phyloP scores from a whole-genome alignment of 2,888 invertebrate species.

The Biston stratarius region DNA sequence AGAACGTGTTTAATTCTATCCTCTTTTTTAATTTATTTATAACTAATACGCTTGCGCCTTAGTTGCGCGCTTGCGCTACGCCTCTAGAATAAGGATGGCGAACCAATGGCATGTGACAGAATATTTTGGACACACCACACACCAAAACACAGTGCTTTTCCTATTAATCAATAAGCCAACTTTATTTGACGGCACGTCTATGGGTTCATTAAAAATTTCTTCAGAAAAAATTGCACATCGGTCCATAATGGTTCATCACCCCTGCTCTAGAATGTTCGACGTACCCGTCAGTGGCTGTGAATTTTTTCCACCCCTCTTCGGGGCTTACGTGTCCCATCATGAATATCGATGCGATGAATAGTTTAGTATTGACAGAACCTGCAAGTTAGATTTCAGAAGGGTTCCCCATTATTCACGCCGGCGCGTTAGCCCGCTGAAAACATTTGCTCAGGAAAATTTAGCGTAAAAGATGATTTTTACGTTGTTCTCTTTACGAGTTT shows the following conservation, averaged over 20 bases:
- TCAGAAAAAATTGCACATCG: no score
- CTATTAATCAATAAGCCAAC: no score
- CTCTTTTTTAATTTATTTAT: no score
- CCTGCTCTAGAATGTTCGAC: not conserved
- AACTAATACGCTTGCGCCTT: no score
- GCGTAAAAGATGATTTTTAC: slow-evolving; percentile 27
- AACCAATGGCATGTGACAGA: no score
- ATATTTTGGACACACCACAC: no score
- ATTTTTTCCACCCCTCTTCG: slow-evolving; percentile 18
- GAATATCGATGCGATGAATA: slow-evolving; percentile 48
- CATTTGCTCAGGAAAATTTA: slow-evolving; percentile 18
- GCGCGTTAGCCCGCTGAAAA: slow-evolving; percentile 16
- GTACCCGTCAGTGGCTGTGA: slow-evolving; percentile 20
- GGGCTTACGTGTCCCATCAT: slow-evolving; percentile 32
- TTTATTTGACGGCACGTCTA: no score
- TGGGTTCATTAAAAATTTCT: no score
- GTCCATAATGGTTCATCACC: no score
- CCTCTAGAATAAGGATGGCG: no score
- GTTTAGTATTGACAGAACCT: slow-evolving; percentile 41
- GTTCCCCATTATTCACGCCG: slow-evolving; percentile 21
- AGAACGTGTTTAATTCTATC: not conserved
- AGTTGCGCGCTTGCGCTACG: no score
- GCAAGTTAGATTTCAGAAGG: slow-evolving; percentile 31
- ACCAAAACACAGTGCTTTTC: no score
- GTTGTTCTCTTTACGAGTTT: slow-evolving; percentile 26